These are phyloP conservation scores for Scartelaos histophorus DNA, from an alignment of 2,113 vertebrate genomes.

Conservation along the genomic window DNA sequence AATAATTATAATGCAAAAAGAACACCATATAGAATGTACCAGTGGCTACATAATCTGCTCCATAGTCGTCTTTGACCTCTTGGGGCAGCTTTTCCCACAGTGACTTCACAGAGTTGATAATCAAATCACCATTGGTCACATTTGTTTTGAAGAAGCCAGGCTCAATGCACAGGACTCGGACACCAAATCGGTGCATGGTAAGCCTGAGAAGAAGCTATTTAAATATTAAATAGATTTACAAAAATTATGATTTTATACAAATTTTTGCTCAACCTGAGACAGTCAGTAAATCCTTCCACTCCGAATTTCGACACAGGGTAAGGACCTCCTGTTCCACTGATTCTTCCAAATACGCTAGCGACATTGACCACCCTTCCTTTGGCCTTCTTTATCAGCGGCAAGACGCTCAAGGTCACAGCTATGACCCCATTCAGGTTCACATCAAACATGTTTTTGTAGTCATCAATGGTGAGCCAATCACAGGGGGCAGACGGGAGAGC, in stretches of 20 bases:
- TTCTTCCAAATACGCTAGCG: slow-evolving; percentile 77
- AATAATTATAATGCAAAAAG: neutral
- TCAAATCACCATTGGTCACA: slow-evolving; percentile 54
- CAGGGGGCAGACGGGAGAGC: slow-evolving; percentile 66
- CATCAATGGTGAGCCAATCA: slow-evolving; percentile 81
- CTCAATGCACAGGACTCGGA: slow-evolving; percentile 82
- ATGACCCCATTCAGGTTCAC: slow-evolving; percentile 82
- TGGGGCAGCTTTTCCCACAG: slow-evolving; percentile 75
- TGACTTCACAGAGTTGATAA: slow-evolving; percentile 42
- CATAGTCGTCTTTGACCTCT: slow-evolving; percentile 74
- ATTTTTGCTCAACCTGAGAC: slow-evolving; percentile 70
- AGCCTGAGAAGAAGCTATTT: slow-evolving; percentile 59
- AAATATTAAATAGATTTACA: neutral
- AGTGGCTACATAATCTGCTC: slow-evolving; percentile 62
- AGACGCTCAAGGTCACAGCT: slow-evolving; percentile 80
- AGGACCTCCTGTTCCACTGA: slow-evolving; percentile 71
- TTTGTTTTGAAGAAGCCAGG: slow-evolving; percentile 81
- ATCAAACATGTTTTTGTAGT: slow-evolving; percentile 78
- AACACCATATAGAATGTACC: slow-evolving; percentile 32
- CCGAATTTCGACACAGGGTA: slow-evolving; percentile 80
- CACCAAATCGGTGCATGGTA: slow-evolving; percentile 78
- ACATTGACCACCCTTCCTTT: slow-evolving; percentile 81
- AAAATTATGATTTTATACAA: neutral
- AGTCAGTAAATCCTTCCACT: slow-evolving; percentile 83
- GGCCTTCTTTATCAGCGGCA: slow-evolving; percentile 84